Evolutionary conservation across 2,113 vertebrate species (phyloP), one percentile per base, ranked within the genome.

Genomic region (Apistogramma diplotaenia): DNA sequence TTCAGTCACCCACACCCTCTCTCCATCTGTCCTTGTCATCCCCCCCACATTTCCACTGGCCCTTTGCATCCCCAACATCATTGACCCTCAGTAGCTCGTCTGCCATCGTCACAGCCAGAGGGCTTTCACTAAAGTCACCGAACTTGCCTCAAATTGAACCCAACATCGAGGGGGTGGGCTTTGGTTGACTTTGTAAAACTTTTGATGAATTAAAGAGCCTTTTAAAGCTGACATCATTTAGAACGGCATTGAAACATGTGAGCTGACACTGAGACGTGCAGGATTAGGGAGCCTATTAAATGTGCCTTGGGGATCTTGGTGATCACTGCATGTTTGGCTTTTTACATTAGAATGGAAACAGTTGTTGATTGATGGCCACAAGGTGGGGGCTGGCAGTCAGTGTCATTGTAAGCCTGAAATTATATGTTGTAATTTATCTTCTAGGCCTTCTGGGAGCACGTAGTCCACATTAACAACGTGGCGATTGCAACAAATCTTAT

Each of bases 101-200:
- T 56, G 18, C 54, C 70, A 58, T 75, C 58, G 19, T 46, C 76
- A 35, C 81, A 67, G 79, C 72, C 27, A 31, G 74, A 62, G 72
- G 78, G 65, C 71, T 54, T 55, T 19, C 21, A 70, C 79, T 61
- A 70, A 62, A 87, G 80, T 88, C 62, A 82, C 55, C 4, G 57
- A 85, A 81, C 61, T 79, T 67, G 18, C 57, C 21, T 73, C 80
- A 78, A 57, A 81, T 37, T 23, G 13, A 72, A 29, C 8, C 62
- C 21, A 49, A 54, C 59, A 40, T 53, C 0, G 0, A n/a, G n/a
- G 35, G 54, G 1, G 43, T 12, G 4, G 1, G 58, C 82, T 81
- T 57, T 29, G 73, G 80, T 72, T 77, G 89, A 89, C 92, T 87
- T 93, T 91, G 83, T 54, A n/a, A 80, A 89, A 86, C 86, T 89